Evolutionary conservation across 2,888 invertebrate genomes (phyloP).

Genomic region (Rhyacophila evoluta): DNA sequence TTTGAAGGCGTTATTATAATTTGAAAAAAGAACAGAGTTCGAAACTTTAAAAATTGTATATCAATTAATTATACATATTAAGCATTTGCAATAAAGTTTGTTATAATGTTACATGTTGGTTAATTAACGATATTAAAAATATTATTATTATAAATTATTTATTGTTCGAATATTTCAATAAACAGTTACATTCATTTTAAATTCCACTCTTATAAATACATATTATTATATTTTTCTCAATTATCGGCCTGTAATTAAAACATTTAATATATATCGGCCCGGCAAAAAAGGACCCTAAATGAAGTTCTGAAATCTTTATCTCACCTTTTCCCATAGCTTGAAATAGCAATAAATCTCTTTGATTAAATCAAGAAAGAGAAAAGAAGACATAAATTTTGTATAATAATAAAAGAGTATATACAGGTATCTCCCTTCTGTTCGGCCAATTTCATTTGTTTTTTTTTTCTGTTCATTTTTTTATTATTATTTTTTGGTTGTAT

Average conservation of each 20-base stretch:
- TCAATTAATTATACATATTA: too few species aligned
- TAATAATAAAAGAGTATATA: conserved; percentile 51
- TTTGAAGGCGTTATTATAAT: too few species aligned
- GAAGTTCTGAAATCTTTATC: conserved; percentile 41
- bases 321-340: conserved; percentile 47
- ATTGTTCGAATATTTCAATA: too few species aligned
- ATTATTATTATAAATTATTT: too few species aligned
- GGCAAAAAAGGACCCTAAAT: conserved; percentile 38
- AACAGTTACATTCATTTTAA: too few species aligned
- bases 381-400: conserved; percentile 53
- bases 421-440: conserved; percentile 46
- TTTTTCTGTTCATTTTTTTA: conserved; percentile 34
- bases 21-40: too few species aligned
- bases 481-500: conserved; percentile 34
- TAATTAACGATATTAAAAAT: too few species aligned
- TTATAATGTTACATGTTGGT: too few species aligned
- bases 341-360: conserved; percentile 52
- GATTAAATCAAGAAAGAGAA: conserved; percentile 55
- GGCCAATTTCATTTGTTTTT: conserved; percentile 37
- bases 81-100: too few species aligned
- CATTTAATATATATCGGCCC: conserved; percentile 34
- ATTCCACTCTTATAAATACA: too few species aligned
- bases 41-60: too few species aligned
- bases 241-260: conserved; percentile 37
- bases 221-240: too few species aligned